A percentile compares a stretch with the other conserved stretches of the same genome.
Conservation (phyloP, 1,140 invertebrate genomes). For the Drosophila dunni region DNA sequence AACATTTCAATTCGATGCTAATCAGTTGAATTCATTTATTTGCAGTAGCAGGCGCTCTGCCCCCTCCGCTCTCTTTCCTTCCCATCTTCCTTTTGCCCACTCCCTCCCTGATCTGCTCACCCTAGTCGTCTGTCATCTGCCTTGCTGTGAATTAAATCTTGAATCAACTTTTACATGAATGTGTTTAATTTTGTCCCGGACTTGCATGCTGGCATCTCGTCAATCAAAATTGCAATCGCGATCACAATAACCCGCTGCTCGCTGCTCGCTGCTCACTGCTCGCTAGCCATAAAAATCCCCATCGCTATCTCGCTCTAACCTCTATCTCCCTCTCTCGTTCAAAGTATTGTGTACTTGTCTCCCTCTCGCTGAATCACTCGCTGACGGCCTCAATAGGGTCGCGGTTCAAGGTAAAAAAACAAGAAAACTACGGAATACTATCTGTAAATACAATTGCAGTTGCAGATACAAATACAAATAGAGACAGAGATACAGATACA, state of each 20-base stretch:
- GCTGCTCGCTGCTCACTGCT: too few species aligned
- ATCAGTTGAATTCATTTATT: slow-evolving; percentile 25
- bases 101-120: too few species aligned
- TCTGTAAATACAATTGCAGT: slow-evolving; percentile 7
- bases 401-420: slow-evolving; percentile 56
- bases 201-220: slow-evolving; percentile 35
- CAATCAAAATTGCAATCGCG: slow-evolving; percentile 41
- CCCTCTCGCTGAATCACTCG: not conserved
- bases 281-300: not conserved
- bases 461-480: slow-evolving; percentile 20
- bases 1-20: slow-evolving; percentile 4
- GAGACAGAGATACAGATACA: slow-evolving; percentile 13
- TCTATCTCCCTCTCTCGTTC: not conserved
- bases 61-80: not conserved
- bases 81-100: too few species aligned
- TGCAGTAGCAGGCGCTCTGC: not conserved
- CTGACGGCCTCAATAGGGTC: slow-evolving; percentile 31
- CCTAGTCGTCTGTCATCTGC: too few species aligned
- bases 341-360: not conserved
- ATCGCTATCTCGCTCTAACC: not conserved
- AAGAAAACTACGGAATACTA: slow-evolving; percentile 2
- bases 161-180: slow-evolving; percentile 16
- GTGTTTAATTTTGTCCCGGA: slow-evolving; percentile 20
- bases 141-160: not conserved
- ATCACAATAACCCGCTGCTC: slow-evolving; percentile 3